Conservation (phyloP, 2,888 invertebrate genomes). For the Melinaea menophilus region DNA sequence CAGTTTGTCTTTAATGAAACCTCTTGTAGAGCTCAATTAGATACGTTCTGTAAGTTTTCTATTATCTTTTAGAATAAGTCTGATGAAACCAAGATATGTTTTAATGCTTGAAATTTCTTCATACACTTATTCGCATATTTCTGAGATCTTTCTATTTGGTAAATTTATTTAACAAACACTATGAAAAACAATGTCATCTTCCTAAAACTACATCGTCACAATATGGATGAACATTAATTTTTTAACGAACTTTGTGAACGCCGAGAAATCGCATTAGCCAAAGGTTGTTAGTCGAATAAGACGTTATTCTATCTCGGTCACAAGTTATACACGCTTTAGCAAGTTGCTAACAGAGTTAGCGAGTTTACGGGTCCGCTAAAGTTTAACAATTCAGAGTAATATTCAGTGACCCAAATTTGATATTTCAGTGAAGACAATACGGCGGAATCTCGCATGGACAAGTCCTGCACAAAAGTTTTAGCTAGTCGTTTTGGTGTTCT, state of each 20-base stretch:
- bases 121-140: too few species aligned
- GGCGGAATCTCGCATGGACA: conserved; percentile 14
- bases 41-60: too few species aligned
- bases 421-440: conserved; percentile 12
- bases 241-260: conserved; percentile 21
- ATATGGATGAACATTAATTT: conserved; percentile 41
- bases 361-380: conserved; percentile 37
- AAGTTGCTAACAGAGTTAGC: conserved; percentile 55
- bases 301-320: conserved; percentile 41
- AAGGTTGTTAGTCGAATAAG: conserved; percentile 42
- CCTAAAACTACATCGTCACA: too few species aligned
- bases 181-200: too few species aligned
- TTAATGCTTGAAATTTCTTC: too few species aligned
- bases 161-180: too few species aligned
- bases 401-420: conserved; percentile 15
- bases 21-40: too few species aligned
- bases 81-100: too few species aligned
- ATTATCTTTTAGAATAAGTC: too few species aligned
- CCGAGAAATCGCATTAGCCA: conserved; percentile 23
- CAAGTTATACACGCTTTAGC: conserved; percentile 56
- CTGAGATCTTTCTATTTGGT: too few species aligned
- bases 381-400: conserved; percentile 2
- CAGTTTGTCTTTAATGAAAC: too few species aligned
- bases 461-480: conserved; percentile 7
- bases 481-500: not conserved